Percentiles rank a stretch among this genome's conserved stretches.
Conservation (phyloP, 2,888 invertebrate genomes). For the Cordilura impudica region DNA sequence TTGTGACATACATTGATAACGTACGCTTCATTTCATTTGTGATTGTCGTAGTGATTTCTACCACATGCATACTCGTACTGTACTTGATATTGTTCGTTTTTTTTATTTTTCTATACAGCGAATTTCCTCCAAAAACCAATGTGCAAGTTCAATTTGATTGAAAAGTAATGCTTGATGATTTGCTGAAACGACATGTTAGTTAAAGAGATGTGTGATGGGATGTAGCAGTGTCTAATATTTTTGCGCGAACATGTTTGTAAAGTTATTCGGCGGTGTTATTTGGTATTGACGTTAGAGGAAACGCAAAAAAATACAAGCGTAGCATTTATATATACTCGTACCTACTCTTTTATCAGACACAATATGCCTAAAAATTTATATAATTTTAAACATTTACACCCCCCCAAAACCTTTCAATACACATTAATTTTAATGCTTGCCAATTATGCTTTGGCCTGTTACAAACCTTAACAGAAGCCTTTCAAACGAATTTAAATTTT, state of each 20-base stretch:
- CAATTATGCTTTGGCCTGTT: neutral
- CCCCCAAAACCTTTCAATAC: too few species aligned
- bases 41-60: slow-evolving; percentile 12
- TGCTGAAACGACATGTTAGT: slow-evolving; percentile 33
- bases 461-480: neutral
- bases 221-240: slow-evolving; percentile 14
- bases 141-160: slow-evolving; percentile 12
- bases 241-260: slow-evolving; percentile 19
- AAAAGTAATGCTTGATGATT: slow-evolving; percentile 11
- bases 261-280: slow-evolving; percentile 8
- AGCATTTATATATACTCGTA: neutral
- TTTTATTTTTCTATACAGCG: neutral
- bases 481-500: too few species aligned
- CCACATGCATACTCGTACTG: neutral
- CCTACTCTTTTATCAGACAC: neutral
- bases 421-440: too few species aligned
- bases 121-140: neutral
- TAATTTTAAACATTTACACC: neutral
- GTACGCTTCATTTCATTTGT: slow-evolving; percentile 12
- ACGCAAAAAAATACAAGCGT: neutral
- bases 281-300: neutral
- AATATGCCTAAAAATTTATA: neutral
- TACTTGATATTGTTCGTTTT: neutral
- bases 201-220: neutral
- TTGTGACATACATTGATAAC: slow-evolving; percentile 25